phyloP scores from a whole-genome alignment of 1,140 invertebrate species.

The Mycetomoellerius zeteki region DNA sequence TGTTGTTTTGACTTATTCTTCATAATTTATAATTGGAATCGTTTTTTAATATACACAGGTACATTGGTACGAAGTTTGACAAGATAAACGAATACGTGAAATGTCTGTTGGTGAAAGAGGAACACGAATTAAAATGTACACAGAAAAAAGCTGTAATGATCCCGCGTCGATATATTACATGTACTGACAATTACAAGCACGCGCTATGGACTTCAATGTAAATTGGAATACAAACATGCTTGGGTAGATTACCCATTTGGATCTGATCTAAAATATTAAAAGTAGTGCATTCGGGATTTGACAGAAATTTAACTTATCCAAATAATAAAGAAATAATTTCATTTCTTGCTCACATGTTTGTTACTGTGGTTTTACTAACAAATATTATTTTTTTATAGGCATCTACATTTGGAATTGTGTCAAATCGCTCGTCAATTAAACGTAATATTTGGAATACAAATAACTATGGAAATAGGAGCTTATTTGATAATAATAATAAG shows the following conservation, averaged over 20 bases:
- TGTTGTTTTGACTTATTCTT: neutral
- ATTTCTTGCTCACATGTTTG: neutral
- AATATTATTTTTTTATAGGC: conserved; percentile 7
- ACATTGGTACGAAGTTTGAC: conserved; percentile 35
- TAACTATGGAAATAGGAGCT: neutral
- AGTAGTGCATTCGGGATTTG: neutral
- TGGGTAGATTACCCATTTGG: neutral
- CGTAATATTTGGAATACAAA: conserved; percentile 17
- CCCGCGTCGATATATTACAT: neutral
- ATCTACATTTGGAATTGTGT: conserved; percentile 39
- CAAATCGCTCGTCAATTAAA: conserved; percentile 26
- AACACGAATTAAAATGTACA: neutral
- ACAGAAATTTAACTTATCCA: neutral
- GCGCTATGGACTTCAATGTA: conserved; percentile 37
- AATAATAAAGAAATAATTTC: neutral
- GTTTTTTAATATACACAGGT: neutral
- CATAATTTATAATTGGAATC: neutral
- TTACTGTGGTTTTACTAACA: neutral
- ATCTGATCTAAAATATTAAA: neutral
- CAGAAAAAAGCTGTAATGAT: neutral
- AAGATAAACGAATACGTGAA: conserved; percentile 6
- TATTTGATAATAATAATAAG: neutral
- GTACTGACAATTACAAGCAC: neutral
- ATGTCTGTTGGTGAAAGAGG: neutral
- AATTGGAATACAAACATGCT: neutral